Conservation (phyloP, 1,140 invertebrate species). For the Archivesica marissinica region DNA sequence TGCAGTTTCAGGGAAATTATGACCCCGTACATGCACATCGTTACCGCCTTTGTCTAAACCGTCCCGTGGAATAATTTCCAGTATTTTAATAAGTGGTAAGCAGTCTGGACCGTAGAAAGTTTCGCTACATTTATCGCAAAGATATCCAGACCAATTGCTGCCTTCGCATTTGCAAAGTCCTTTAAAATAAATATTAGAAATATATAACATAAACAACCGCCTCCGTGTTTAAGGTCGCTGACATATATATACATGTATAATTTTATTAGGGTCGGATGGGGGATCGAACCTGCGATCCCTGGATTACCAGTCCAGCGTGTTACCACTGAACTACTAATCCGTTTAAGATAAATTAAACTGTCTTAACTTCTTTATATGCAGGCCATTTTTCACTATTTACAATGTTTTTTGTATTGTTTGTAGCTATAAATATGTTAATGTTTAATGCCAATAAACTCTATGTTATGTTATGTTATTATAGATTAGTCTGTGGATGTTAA, state of each 20-base stretch:
- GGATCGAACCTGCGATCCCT: neutral
- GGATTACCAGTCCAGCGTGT: neutral
- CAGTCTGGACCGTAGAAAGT: conserved; percentile 69
- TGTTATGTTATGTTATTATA: neutral
- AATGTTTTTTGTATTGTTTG: neutral
- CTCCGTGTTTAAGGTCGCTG: neutral
- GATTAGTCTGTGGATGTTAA: no score
- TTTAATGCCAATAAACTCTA: no score
- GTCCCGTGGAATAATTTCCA: conserved; percentile 61
- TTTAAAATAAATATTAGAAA: neutral
- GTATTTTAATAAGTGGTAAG: conserved; percentile 62
- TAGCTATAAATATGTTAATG: neutral
- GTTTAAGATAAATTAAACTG: neutral
- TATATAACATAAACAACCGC: neutral
- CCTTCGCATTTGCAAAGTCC: conserved; percentile 62
- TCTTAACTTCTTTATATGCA: neutral
- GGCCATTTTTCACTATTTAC: neutral
- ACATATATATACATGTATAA: neutral
- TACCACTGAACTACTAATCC: neutral
- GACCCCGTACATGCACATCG: conserved; percentile 68
- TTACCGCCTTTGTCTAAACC: conserved; percentile 66
- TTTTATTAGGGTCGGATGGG: neutral
- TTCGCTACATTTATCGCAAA: conserved; percentile 69
- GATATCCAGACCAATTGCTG: conserved; percentile 66
- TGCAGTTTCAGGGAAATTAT: conserved; percentile 67